Evolutionary conservation across 2,113 vertebrate species (phyloP).

Genomic region (Galbula dea): DNA sequence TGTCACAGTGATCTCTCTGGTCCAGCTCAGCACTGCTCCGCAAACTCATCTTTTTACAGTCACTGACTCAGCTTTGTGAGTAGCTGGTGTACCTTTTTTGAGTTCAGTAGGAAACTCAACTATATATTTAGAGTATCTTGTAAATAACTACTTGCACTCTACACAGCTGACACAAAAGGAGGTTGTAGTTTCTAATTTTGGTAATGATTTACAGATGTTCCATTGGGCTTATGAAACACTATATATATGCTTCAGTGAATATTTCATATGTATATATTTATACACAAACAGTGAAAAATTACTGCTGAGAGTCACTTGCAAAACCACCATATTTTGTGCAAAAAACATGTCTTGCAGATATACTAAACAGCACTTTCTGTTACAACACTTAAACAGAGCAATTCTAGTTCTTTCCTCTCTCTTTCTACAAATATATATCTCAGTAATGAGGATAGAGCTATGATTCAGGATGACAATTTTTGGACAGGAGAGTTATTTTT

Average conservation of each 20-base stretch:
- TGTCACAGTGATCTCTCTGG: constrained; percentile 50
- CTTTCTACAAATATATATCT: not conserved
- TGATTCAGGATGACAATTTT: constrained; percentile 7
- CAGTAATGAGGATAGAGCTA: not conserved
- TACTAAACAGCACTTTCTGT: not conserved
- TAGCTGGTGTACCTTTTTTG: constrained; percentile 11
- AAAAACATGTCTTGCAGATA: not conserved
- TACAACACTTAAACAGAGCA: constrained; percentile 8
- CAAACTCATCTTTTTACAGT: constrained; percentile 27
- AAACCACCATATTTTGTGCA: constrained; percentile 5
- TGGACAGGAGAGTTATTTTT: not conserved
- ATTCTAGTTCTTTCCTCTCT: not conserved
- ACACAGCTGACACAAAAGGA: constrained; percentile 13
- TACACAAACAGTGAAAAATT: constrained; percentile 9
- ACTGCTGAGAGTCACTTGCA: not conserved
- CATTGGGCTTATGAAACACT: not conserved
- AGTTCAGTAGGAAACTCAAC: constrained; percentile 26
- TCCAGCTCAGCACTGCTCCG: constrained; percentile 30
- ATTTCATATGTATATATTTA: constrained; percentile 21
- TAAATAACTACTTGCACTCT: constrained; percentile 29
- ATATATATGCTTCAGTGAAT: not conserved
- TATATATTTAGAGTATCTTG: constrained; percentile 13
- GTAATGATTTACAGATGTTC: constrained; percentile 44
- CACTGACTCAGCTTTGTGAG: constrained; percentile 45
- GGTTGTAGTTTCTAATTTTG: constrained; percentile 42